Conservation (phyloP, 2,888 invertebrate genomes). For the Pecten maximus region DNA sequence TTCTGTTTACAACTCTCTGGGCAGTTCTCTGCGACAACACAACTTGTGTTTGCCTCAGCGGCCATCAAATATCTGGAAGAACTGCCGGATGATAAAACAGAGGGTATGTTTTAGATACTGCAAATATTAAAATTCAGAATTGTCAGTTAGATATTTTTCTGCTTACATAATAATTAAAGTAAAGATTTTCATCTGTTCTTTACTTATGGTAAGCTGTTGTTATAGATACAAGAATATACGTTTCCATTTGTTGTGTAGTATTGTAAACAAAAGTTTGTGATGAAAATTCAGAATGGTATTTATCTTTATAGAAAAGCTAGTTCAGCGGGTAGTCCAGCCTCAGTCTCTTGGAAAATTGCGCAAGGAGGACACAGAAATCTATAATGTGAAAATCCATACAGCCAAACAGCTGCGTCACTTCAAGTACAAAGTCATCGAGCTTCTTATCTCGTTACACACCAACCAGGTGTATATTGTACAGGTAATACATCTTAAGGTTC, state of each 20-base stretch:
- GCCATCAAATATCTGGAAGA: slow-evolving; percentile 66
- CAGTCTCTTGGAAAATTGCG: slow-evolving; percentile 61
- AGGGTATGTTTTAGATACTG: slow-evolving; percentile 52
- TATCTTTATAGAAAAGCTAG: slow-evolving; percentile 39
- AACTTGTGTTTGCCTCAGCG: slow-evolving; percentile 63
- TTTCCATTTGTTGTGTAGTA: background rate
- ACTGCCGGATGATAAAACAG: slow-evolving; percentile 75
- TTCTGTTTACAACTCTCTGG: slow-evolving; percentile 72
- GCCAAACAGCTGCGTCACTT: slow-evolving; percentile 92
- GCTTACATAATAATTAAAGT: too few relatives aligned
- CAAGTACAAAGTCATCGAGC: slow-evolving; percentile 90
- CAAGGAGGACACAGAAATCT: slow-evolving; percentile 70
- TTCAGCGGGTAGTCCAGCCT: slow-evolving; percentile 42
- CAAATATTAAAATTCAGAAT: background rate
- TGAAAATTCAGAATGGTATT: too few relatives aligned
- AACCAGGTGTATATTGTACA: slow-evolving; percentile 88
- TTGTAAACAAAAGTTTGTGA: background rate
- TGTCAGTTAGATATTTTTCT: background rate
- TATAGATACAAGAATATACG: background rate
- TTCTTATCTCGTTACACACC: slow-evolving; percentile 88
- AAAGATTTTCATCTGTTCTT: too few relatives aligned
- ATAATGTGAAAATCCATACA: slow-evolving; percentile 83
- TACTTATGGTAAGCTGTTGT: too few relatives aligned
- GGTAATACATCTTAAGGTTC: too few relatives aligned
- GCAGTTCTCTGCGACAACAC: slow-evolving; percentile 69